Evolutionary conservation across 2,113 vertebrate species (phyloP).

Genomic region (Protobothrops flavoviridis): DNA sequence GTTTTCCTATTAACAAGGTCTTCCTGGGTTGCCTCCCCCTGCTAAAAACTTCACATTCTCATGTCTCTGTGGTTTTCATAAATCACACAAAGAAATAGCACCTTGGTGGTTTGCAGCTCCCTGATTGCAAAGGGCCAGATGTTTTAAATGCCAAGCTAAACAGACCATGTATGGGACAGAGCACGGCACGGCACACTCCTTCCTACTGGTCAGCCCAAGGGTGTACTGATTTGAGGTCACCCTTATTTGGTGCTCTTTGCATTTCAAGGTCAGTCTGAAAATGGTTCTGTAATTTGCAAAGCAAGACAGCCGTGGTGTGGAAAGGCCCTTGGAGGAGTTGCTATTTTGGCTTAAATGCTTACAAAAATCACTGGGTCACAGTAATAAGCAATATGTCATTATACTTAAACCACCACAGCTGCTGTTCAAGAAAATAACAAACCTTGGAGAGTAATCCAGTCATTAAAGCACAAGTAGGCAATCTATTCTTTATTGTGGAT

Average conservation of each 20-base stretch:
- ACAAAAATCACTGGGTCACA: neutral
- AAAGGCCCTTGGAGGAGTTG: neutral
- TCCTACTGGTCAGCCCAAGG: neutral
- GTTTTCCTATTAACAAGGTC: neutral
- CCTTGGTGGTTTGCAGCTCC: neutral
- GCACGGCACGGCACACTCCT: neutral
- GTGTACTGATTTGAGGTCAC: neutral
- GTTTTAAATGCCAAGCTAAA: neutral
- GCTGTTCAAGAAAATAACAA: neutral
- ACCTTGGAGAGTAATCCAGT: neutral
- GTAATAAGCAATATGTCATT: neutral
- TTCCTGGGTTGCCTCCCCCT: neutral
- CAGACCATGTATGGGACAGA: neutral
- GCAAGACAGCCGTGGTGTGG: neutral
- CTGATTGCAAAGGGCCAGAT: neutral
- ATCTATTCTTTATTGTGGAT: neutral
- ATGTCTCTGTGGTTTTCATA: neutral
- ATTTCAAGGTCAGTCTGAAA: neutral
- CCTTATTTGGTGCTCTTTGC: neutral
- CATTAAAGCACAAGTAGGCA: neutral
- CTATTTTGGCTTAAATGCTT: neutral
- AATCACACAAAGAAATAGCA: neutral
- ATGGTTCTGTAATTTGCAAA: neutral
- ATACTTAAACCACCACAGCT: neutral
- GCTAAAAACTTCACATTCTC: neutral